Percentiles rank a stretch among this genome's conserved stretches.
phyloP scores from a whole-genome alignment of 2,113 vertebrate genomes.

The Varanus komodoensis region DNA sequence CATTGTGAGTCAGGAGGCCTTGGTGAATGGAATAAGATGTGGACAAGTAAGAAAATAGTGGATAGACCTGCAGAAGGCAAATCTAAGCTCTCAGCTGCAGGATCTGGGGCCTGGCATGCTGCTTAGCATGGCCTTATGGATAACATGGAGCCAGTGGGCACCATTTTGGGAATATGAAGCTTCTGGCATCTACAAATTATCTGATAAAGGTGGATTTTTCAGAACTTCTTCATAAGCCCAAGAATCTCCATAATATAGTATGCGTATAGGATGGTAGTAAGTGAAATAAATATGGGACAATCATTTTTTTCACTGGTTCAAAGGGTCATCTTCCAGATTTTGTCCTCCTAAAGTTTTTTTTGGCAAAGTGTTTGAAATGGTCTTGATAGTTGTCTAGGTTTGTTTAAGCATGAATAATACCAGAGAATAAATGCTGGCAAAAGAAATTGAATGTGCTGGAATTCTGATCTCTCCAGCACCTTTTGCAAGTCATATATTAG shows the following conservation, averaged over 20 bases:
- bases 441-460: background rate
- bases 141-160: no score
- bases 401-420: background rate
- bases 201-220: background rate
- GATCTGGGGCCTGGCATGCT: no score
- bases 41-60: no score
- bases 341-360: background rate
- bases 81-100: no score
- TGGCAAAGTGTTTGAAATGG: background rate
- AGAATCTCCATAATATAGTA: background rate
- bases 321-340: background rate
- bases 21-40: no score
- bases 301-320: background rate
- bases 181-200: background rate
- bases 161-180: background rate
- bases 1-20: no score
- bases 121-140: no score
- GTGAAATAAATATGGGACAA: no score
- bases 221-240: background rate
- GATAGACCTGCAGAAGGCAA: no score
- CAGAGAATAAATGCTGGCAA: background rate
- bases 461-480: slow-evolving; percentile 7
- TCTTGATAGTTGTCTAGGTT: background rate
- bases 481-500: background rate
- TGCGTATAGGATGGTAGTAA: no score